These are phyloP conservation scores for Bombus fervidus DNA, from an alignment of 1,140 invertebrate species.

Conservation along the genomic window DNA sequence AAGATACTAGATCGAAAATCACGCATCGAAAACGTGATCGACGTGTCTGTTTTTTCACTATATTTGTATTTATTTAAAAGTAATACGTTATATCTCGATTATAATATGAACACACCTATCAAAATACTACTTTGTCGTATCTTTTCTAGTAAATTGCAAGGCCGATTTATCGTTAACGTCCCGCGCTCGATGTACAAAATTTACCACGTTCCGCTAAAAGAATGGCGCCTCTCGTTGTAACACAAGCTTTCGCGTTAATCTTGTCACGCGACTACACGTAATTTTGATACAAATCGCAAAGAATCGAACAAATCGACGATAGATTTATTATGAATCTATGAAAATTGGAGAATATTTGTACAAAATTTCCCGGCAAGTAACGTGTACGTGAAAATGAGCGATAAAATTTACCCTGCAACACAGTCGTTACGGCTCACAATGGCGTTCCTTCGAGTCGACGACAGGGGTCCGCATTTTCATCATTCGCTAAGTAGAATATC, in stretches of 20 bases:
- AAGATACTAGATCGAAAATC: slow-evolving; percentile 23
- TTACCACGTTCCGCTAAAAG: slow-evolving; percentile 39
- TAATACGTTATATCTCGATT: too few species aligned
- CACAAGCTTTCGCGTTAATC: slow-evolving; percentile 34
- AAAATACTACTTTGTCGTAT: neutral
- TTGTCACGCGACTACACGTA: neutral
- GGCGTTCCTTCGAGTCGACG: slow-evolving; percentile 85
- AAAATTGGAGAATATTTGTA: slow-evolving; percentile 77
- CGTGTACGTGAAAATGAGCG: slow-evolving; percentile 86
- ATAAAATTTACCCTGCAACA: slow-evolving; percentile 84
- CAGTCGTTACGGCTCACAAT: slow-evolving; percentile 91
- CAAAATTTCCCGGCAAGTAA: slow-evolving; percentile 84
- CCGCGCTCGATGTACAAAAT: slow-evolving; percentile 24
- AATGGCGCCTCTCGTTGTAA: slow-evolving; percentile 83
- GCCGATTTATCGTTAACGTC: slow-evolving; percentile 27
- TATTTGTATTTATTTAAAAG: neutral
- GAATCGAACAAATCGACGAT: neutral
- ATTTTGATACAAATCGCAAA: neutral
- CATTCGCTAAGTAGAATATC: slow-evolving; percentile 57
- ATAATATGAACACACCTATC: neutral
- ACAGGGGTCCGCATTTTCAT: slow-evolving; percentile 70
- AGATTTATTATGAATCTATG: neutral
- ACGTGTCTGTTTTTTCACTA: neutral
- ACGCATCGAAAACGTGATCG: slow-evolving; percentile 55
- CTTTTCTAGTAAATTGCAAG: slow-evolving; percentile 12